Evolutionary conservation across 1,140 invertebrate species (phyloP).

Genomic region (Sipha flava): DNA sequence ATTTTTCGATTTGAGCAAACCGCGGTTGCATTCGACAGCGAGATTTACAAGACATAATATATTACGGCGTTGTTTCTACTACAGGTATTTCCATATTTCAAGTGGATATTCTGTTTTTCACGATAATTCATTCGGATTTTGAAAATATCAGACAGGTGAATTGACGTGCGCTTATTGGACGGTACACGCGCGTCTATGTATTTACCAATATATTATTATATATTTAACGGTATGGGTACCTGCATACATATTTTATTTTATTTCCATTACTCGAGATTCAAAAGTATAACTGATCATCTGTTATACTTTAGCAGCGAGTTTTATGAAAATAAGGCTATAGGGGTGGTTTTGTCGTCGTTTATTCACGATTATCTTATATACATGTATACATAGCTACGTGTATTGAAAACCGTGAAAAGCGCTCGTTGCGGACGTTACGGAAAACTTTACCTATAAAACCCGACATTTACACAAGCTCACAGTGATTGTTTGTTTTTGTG

Average conservation of each 20-base stretch:
- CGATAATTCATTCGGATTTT: constrained; percentile 4
- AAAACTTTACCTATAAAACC: constrained; percentile 26
- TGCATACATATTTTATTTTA: too few species aligned
- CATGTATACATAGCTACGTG: not conserved
- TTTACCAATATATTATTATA: not conserved
- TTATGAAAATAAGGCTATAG: not conserved
- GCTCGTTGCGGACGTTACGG: not conserved
- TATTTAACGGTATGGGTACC: too few species aligned
- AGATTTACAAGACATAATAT: constrained; percentile 2
- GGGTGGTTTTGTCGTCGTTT: not conserved
- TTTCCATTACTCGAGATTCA: too few species aligned
- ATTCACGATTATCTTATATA: not conserved
- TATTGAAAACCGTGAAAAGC: not conserved
- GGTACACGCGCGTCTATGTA: not conserved
- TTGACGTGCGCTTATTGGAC: not conserved
- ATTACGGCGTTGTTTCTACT: not conserved
- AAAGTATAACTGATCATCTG: too few species aligned
- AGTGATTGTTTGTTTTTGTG: constrained; percentile 16
- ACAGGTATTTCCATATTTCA: not conserved
- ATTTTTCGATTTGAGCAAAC: too few species aligned
- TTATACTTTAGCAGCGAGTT: not conserved
- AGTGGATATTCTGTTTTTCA: not conserved
- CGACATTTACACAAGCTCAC: not conserved
- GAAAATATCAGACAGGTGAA: not conserved
- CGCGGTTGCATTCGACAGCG: not conserved